Percentiles rank a stretch among this genome's conserved stretches.
Evolutionary conservation across 2,888 invertebrate species (phyloP).

Genomic region (Drosophila stalkeri): DNA sequence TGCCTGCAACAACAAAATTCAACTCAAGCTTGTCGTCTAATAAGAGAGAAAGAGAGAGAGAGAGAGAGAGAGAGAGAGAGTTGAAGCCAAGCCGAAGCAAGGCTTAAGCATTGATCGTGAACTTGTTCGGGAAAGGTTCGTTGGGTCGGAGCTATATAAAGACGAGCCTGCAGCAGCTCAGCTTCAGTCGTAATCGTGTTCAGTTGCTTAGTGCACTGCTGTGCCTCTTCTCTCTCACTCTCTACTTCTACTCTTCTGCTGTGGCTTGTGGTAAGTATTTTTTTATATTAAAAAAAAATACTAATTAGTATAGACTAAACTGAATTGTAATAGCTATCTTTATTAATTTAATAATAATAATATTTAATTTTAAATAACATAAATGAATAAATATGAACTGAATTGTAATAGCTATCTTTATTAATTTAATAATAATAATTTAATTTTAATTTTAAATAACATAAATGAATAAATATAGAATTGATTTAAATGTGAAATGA

Average conservation of each 20-base stretch:
- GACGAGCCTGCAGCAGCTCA: neutral
- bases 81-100: too few relatives aligned
- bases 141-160: neutral
- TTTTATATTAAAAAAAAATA: too few relatives aligned
- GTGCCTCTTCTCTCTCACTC: neutral
- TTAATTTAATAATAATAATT: too few relatives aligned
- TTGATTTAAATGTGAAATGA: too few relatives aligned
- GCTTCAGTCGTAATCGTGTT: neutral
- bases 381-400: neutral
- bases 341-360: neutral
- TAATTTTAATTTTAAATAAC: too few relatives aligned
- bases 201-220: neutral
- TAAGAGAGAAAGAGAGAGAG: neutral
- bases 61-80: neutral
- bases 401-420: neutral
- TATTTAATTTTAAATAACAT: too few relatives aligned
- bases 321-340: neutral
- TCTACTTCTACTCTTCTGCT: neutral
- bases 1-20: neutral
- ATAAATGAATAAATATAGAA: too few relatives aligned
- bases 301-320: neutral
- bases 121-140: neutral
- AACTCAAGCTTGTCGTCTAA: neutral
- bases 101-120: neutral
- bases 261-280: neutral